Conservation (phyloP, 1,140 invertebrate species). For the Drosophila obscura region DNA sequence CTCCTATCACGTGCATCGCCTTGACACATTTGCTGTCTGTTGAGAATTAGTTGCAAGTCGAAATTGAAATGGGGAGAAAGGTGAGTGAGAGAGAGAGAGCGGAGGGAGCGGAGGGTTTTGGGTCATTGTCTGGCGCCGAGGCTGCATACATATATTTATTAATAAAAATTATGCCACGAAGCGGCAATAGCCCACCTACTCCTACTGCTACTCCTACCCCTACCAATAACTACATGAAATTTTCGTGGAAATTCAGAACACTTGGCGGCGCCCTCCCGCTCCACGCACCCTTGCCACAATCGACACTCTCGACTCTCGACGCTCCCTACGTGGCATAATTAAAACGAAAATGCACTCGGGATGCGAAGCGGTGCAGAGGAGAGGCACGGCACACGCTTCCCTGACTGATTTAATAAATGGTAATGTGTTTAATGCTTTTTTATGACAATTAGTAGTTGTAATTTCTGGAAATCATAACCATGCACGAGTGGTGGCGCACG, state of each 20-base stretch:
- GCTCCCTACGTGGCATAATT: slow-evolving; percentile 74
- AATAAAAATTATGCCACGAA: slow-evolving; percentile 51
- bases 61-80: slow-evolving; percentile 23
- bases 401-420: slow-evolving; percentile 71
- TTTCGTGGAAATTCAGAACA: slow-evolving; percentile 77
- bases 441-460: slow-evolving; percentile 76
- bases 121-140: slow-evolving; percentile 57
- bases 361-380: slow-evolving; percentile 15
- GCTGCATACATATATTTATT: slow-evolving; percentile 29
- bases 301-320: slow-evolving; percentile 37
- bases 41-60: slow-evolving; percentile 27
- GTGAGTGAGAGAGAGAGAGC: slow-evolving; percentile 21
- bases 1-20: slow-evolving; percentile 51
- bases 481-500: slow-evolving; percentile 41
- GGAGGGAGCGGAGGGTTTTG: slow-evolving; percentile 16
- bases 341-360: slow-evolving; percentile 52
- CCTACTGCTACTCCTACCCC: background rate
- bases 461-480: slow-evolving; percentile 78
- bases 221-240: slow-evolving; percentile 69
- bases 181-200: background rate
- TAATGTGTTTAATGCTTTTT: slow-evolving; percentile 71
- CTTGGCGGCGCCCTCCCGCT: background rate
- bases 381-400: slow-evolving; percentile 55
- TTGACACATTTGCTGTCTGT: slow-evolving; percentile 38
- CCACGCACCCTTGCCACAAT: slow-evolving; percentile 9